Percentiles rank a stretch among this genome's conserved stretches.
These are phyloP conservation scores for Villa cingulata DNA, from an alignment of 2,888 invertebrate species.

Conservation along the genomic window DNA sequence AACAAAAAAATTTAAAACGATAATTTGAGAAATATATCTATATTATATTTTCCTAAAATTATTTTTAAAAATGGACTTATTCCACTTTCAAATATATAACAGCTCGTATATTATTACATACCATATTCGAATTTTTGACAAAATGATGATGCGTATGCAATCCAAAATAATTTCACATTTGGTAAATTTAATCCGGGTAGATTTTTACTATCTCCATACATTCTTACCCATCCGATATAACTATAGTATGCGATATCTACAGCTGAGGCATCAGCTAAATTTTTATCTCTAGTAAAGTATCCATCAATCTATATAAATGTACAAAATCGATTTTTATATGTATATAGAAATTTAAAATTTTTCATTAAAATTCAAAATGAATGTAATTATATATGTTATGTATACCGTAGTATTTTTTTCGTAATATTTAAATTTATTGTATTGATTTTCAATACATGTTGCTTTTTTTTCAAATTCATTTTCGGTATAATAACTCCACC, in stretches of 20 bases:
- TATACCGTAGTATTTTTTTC: too few relatives aligned
- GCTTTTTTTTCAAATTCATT: not conserved
- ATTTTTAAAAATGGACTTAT: too few relatives aligned
- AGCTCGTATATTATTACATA: too few relatives aligned
- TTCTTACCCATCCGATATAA: slow-evolving; percentile 4
- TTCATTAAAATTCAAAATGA: too few relatives aligned
- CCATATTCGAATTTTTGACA: slow-evolving; percentile 5
- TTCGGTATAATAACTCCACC: not conserved
- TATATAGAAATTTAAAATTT: too few relatives aligned
- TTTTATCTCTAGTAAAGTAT: slow-evolving; percentile 7
- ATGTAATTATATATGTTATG: too few relatives aligned
- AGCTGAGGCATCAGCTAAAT: slow-evolving; percentile 12
- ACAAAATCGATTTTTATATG: not conserved
- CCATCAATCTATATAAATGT: slow-evolving; percentile 7
- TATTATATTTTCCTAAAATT: too few relatives aligned
- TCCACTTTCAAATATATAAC: too few relatives aligned
- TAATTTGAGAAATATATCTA: too few relatives aligned
- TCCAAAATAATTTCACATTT: slow-evolving; percentile 9
- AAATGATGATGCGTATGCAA: slow-evolving; percentile 5
- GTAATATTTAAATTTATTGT: not conserved
- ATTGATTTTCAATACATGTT: slow-evolving; percentile 1
- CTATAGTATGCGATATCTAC: slow-evolving; percentile 8
- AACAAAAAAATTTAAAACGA: too few relatives aligned
- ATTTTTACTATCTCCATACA: slow-evolving; percentile 2
- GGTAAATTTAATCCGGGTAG: slow-evolving; percentile 9